Evolutionary conservation across 2,113 vertebrate genomes (phyloP).

Genomic region (Campylorhamphus procurvoides): DNA sequence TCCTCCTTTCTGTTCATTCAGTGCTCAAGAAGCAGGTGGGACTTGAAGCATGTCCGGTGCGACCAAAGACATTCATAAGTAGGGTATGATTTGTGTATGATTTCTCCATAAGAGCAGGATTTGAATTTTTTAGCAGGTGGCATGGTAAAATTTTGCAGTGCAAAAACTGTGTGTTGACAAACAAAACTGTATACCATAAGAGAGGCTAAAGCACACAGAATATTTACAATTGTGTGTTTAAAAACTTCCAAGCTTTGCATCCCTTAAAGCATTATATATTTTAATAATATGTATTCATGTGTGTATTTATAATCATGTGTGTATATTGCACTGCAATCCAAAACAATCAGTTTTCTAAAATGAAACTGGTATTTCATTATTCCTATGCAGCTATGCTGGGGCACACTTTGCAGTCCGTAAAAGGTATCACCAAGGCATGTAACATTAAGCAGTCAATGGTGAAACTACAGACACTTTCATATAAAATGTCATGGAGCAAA

Average conservation of each 20-base stretch:
- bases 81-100: not conserved
- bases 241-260: not conserved
- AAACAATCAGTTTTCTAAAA: not conserved
- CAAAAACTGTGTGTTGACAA: not conserved
- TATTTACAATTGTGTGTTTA: not conserved
- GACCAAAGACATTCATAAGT: not conserved
- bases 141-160: not conserved
- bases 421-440: not conserved
- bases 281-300: not conserved
- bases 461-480: not conserved
- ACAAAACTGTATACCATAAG: not conserved
- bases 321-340: not conserved
- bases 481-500: not conserved
- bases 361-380: not conserved
- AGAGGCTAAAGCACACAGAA: not conserved
- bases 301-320: not conserved
- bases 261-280: not conserved
- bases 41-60: not conserved
- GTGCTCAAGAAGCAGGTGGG: not conserved
- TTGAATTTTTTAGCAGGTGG: not conserved
- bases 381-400: not conserved
- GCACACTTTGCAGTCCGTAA: not conserved
- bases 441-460: not conserved
- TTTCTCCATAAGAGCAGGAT: not conserved
- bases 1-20: not conserved